Evolutionary conservation across 1,140 invertebrate species (phyloP), one percentile per base, ranked within the genome.

Genomic region (Cherax destructor): DNA sequence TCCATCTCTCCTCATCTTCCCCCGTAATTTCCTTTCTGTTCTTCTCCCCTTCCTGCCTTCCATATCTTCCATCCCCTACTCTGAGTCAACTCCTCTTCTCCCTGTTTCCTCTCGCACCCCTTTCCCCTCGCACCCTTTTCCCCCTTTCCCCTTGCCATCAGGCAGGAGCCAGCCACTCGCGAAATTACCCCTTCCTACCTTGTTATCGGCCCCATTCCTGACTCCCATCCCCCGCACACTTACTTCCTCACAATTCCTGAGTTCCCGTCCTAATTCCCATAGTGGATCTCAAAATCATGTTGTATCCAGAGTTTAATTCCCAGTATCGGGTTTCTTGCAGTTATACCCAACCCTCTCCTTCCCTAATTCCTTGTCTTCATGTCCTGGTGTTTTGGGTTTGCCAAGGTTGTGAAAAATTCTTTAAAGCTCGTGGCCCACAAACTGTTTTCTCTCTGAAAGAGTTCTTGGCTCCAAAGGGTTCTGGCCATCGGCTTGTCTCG

Each of bases 181-280:
- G 83, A 86, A 86, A 86, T 86, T 86, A 86, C 83, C 69, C 72
- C 72, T 86, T 86, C 83, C 83, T 86, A 86, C 69, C 83, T 86
- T 86, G 83, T 86, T 86, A 86, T 86, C 83, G 74, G 83, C 16
- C 83, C 83, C 74, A 69, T 86, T 52, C 83, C 74, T 72, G 69
- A 74, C 69, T 74, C n/a, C 69, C 69, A 74, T 6, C 69, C 18
- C 69, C 69, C 21, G n/a, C 69, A 0, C 16, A 11, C 69, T 30
- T 30, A 74, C 69, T 74, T 74, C 69, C 69, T 1, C 69, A 6
- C n/a, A 65, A 65, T 65, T 65, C 61, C 61, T 18, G 61, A 65
- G 16, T 65, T 65, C 61, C 61, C 16, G 52, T 56, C 52, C 52
- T 56, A 65, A 5, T 65, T 65, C 61, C 61, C 61, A 18, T 65